phyloP scores from a whole-genome alignment of 1,140 invertebrate species.

The Cheumatopsyche charites region DNA sequence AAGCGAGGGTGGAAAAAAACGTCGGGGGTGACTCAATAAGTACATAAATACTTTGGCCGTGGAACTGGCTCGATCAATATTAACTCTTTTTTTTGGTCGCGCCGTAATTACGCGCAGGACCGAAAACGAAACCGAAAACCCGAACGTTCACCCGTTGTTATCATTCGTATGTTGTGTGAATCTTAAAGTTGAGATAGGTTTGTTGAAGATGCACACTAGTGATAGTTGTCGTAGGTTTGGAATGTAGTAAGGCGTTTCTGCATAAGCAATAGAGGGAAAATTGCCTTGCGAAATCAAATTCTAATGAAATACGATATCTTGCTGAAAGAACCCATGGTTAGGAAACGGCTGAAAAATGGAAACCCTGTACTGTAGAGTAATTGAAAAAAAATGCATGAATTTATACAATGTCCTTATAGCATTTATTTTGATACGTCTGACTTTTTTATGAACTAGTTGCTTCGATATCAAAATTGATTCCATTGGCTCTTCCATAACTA shows the following conservation, averaged over 20 bases:
- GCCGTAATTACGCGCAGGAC: constrained; percentile 41
- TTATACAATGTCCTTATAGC: too few relatives aligned
- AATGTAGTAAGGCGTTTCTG: neutral
- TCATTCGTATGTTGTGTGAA: too few relatives aligned
- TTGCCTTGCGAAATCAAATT: neutral
- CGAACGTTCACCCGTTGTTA: neutral
- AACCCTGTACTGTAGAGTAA: too few relatives aligned
- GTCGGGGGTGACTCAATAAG: constrained; percentile 61
- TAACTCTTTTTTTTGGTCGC: constrained; percentile 60
- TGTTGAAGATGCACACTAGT: neutral
- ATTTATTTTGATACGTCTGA: too few relatives aligned
- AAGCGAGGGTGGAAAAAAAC: constrained; percentile 64
- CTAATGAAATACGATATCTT: neutral
- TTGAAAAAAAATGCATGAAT: too few relatives aligned
- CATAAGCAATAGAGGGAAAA: neutral
- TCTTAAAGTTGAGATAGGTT: too few relatives aligned
- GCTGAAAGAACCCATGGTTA: too few relatives aligned
- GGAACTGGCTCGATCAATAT: constrained; percentile 64
- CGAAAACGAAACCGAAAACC: constrained; percentile 37
- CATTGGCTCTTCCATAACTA: too few relatives aligned
- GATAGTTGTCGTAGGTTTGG: neutral
- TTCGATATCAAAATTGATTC: too few relatives aligned
- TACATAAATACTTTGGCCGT: constrained; percentile 51
- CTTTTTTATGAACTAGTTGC: too few relatives aligned
- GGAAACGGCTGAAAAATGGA: too few relatives aligned